phyloP scores from a whole-genome alignment of 2,797 vertebrate species.

The Pelodytes ibericus region DNA sequence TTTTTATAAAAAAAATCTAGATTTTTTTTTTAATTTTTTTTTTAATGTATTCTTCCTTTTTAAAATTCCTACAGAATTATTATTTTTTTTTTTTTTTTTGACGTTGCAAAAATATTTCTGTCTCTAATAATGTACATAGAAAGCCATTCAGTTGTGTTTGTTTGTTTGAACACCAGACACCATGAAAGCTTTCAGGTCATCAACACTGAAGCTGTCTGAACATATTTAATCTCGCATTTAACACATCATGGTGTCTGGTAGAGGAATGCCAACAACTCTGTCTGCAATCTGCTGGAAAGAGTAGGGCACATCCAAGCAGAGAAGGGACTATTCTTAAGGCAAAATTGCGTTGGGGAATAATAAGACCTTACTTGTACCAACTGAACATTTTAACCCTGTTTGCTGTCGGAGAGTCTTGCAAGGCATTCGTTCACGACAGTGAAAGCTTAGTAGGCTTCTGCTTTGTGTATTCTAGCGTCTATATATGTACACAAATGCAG shows the following conservation, averaged over 20 bases:
- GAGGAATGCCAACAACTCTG: constrained; percentile 32
- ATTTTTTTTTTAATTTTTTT: constrained; percentile 9
- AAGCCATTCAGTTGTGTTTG: constrained; percentile 64
- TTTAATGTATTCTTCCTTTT: background rate
- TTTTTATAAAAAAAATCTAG: no score
- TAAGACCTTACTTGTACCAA: constrained; percentile 35
- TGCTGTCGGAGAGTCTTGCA: background rate
- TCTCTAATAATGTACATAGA: constrained; percentile 77
- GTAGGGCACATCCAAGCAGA: constrained; percentile 58
- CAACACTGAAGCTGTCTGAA: constrained; percentile 59
- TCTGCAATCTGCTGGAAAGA: constrained; percentile 60
- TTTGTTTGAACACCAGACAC: constrained; percentile 68
- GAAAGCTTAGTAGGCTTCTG: no score
- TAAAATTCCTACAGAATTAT: background rate
- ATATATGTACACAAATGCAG: no score
- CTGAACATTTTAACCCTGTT: background rate
- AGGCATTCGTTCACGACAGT: no score
- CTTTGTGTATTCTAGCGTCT: background rate
- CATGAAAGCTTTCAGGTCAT: constrained; percentile 29
- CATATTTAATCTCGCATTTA: constrained; percentile 70
- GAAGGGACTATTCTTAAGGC: constrained; percentile 72
- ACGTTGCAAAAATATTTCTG: constrained; percentile 79
- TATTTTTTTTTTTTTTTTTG: constrained; percentile 31
- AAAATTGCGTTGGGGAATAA: constrained; percentile 68
- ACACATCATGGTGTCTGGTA: constrained; percentile 61